Base-by-base conservation (phyloP, 2,888 invertebrate species). In the Allolobophora icterica region DNA sequence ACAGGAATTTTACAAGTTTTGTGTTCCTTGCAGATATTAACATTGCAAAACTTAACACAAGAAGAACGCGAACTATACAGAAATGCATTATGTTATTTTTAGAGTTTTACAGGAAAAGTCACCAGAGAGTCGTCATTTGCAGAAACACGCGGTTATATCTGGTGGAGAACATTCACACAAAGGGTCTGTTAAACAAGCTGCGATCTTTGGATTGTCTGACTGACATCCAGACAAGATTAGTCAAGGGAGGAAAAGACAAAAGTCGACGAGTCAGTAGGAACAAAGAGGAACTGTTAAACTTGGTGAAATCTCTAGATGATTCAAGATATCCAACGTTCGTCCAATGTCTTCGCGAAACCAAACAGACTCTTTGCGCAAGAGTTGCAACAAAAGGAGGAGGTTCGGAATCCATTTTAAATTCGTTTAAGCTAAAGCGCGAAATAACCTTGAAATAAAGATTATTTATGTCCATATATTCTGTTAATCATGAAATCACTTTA, bases 181-280 rank as follows among this genome's bases (percentile, higher is more conserved):
- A 71, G 71, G 71, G 71, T 71, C n/a, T 71, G 71, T n/a, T 71
- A 71, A n/a, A 71, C n/a, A 2, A 8, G n/a, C 8, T 71, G 71
- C 71, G 71, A 71, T 71, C 71, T n/a, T 30, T n/a, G n/a, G 71
- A 71, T n/a, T 71, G 71, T 71, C n/a, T 71, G 71, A 71, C 71
- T 8, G 71, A 71, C 71, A n/a, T 71, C n/a, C 71, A 71, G 71
- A n/a, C n/a, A n/a, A 71, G 71, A 71, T 71, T 71, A 71, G 30
- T 71, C 5, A 71, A 71, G 11, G 5, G 71, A 71, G 30, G n/a
- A 71, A 71, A 71, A 71, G 71, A 71, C 17, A 71, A 13, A 30
- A 71, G 30, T 71, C 30, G 71, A n/a, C 30, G 11, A 71, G 4
- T 71, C 71, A 71, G 13, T n/a, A 1, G 30, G n/a, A 71, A 71